Percentiles rank a stretch among this genome's conserved stretches.
These are phyloP conservation scores for Tetranychus cinnabarinus DNA, from an alignment of 1,140 invertebrate species.

Conservation along the genomic window DNA sequence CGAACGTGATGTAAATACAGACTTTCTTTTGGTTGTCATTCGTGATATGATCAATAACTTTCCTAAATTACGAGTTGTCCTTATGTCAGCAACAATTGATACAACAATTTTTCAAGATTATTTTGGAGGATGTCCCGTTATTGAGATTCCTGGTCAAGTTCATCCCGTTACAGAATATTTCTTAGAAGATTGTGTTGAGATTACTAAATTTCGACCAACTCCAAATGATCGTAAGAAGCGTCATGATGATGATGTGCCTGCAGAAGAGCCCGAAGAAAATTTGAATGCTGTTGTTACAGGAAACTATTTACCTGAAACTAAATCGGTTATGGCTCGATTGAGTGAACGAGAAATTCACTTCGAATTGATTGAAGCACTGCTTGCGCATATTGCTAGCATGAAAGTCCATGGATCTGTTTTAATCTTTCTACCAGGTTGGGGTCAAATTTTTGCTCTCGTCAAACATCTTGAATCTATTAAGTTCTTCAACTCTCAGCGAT, in stretches of 20 bases:
- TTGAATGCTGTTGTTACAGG: background rate
- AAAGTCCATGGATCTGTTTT: slow-evolving; percentile 22
- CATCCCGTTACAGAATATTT: slow-evolving; percentile 78
- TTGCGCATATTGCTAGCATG: no score
- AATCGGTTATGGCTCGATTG: background rate
- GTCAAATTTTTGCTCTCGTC: slow-evolving; percentile 22
- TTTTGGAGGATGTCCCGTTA: slow-evolving; percentile 54
- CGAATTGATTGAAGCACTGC: background rate
- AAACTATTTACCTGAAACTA: background rate
- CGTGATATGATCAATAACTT: slow-evolving; percentile 63
- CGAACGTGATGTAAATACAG: slow-evolving; percentile 79
- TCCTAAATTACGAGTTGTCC: slow-evolving; percentile 60
- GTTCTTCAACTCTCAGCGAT: no score
- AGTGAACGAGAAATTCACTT: background rate
- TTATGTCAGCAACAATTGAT: slow-evolving; percentile 99
- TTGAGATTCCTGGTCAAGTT: slow-evolving; percentile 76
- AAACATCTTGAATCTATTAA: no score
- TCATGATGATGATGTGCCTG: background rate
- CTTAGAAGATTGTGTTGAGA: slow-evolving; percentile 14
- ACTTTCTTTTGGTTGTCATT: slow-evolving; percentile 76
- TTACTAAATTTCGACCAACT: background rate
- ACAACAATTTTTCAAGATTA: slow-evolving; percentile 72
- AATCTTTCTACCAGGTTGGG: slow-evolving; percentile 33
- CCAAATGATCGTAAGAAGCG: background rate
- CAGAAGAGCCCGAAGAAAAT: background rate